Evolutionary conservation across 1,140 invertebrate species (phyloP), one percentile per base, ranked within the genome.

Genomic region (Acarapis woodi): DNA sequence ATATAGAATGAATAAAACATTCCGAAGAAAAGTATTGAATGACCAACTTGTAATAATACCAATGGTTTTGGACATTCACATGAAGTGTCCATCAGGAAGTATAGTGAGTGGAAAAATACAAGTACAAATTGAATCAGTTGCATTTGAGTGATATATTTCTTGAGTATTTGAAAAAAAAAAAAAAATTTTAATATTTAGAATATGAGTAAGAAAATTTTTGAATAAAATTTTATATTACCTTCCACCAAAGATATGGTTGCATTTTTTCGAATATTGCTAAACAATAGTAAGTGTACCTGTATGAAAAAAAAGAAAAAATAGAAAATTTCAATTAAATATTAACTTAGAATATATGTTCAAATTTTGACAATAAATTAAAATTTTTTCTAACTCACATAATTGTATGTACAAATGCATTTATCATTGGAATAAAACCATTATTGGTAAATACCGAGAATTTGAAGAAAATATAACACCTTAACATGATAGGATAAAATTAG

Each of bases 341-440:
- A n/a, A n/a, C n/a, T n/a, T n/a, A n/a, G n/a, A n/a, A n/a, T n/a
- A n/a, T n/a, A n/a, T n/a, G n/a, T n/a, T n/a, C n/a, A n/a, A n/a
- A n/a, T n/a, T n/a, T n/a, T n/a, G n/a, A n/a, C n/a, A n/a, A n/a
- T n/a, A n/a, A 65, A 3, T 48, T 47, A 48, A 64, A n/a, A n/a
- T n/a, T n/a, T n/a, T n/a, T n/a, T n/a, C n/a, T n/a, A n/a, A n/a
- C n/a, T n/a, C n/a, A 65, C 63, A 65, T 64, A 30, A 64, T 43
- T 2, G 57, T 49, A 44, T 93, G 63, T 0, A 65, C 57, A 29
- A 60, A 55, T 19, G 58, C 56, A 48, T 65, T 65, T 32, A 63
- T 35, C 19, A 40, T 9, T 19, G 39, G 39, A 19, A 40, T 33
- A 24, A 40, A 40, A 21, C 36, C 36, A 26, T 37, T 37, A 31